phyloP scores from a whole-genome alignment of 2,113 vertebrate genomes.

The Pteruthius melanotis region DNA sequence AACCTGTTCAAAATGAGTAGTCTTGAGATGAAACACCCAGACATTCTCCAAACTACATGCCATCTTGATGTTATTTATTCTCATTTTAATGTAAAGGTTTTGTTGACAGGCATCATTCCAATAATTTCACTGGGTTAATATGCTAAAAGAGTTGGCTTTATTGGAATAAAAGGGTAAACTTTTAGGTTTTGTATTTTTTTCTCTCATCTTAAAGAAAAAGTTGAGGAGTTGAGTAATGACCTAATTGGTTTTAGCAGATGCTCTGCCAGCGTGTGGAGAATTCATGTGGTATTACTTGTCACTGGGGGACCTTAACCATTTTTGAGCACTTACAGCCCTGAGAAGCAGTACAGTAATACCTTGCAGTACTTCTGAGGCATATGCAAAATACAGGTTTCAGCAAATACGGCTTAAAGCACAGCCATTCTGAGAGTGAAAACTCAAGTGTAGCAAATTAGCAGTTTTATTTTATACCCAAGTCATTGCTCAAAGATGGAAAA shows the following conservation, averaged over 20 bases:
- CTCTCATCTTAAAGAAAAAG: not conserved
- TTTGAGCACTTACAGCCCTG: not conserved
- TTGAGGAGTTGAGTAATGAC: slow-evolving; percentile 11
- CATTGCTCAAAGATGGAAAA: slow-evolving; percentile 28
- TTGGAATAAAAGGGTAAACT: not conserved
- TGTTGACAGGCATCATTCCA: not conserved
- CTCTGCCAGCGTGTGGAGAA: slow-evolving; percentile 2
- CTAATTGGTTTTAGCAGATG: slow-evolving; percentile 34
- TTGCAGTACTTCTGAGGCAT: not conserved
- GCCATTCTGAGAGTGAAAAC: not conserved
- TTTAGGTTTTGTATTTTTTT: not conserved
- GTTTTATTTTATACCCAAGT: slow-evolving; percentile 24
- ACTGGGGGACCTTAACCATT: not conserved
- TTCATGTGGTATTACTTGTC: not conserved
- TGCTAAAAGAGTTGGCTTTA: not conserved
- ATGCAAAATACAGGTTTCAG: not conserved
- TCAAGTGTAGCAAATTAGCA: not conserved
- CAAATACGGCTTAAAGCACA: not conserved
- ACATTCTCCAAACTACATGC: not conserved
- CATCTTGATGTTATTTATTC: not conserved
- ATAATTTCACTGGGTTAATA: not conserved
- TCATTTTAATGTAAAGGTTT: not conserved
- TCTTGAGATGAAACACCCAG: not conserved
- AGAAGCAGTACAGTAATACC: not conserved
- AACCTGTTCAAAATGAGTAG: not conserved